Base-by-base conservation (phyloP, 2,797 vertebrate species). In the Hydrolagus colliei region DNA sequence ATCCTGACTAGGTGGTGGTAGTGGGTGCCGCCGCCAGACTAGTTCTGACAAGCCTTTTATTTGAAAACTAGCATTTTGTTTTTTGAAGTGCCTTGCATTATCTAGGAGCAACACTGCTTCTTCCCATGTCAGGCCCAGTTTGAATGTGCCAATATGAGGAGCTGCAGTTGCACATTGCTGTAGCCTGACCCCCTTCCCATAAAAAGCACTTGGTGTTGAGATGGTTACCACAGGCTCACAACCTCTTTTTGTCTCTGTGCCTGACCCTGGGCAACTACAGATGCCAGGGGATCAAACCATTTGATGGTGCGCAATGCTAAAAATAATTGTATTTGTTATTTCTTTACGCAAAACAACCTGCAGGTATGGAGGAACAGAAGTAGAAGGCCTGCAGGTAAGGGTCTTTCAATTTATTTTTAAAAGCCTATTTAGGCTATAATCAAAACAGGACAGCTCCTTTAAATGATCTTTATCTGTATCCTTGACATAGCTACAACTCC, bases 371-470 rank as follows among this genome's bases (percentile, higher is more conserved):
- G 79, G 79, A 84, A 65, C 35, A 71, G 79, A 84, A 63, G 9
- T 84, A 84, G 79, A 84, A 84, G 79, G 79, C 79, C 79, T 84
- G 79, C 79, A 84, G 79, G 79, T 84, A 84, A 84, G 79, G 78
- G 79, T 84, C 71, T 80, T 84, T 41, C 52, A 41, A 71, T 2
- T 52, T 84, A 4, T 71, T 35, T 71, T 84, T 71, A 84, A 71
- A 71, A 84, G 79, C 79, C 65, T 84, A 18, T 84, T 84, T 68
- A 35, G 79, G 79, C 79, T 84, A 32, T 16, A 84, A n/a, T 84
- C 12, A 84, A 32, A 35, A 67, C 79, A 84, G 79, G 79, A 84
- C 65, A 84, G 79, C 79, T 84, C 79, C 79, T 84, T 84, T 84
- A 84, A 84, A 32, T 84, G 52, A 41, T 10, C 71, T 84, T 9